Evolutionary conservation across 2,888 invertebrate species (phyloP), one percentile per base, ranked within the genome.

Genomic region (Stenolophus ochropezus): DNA sequence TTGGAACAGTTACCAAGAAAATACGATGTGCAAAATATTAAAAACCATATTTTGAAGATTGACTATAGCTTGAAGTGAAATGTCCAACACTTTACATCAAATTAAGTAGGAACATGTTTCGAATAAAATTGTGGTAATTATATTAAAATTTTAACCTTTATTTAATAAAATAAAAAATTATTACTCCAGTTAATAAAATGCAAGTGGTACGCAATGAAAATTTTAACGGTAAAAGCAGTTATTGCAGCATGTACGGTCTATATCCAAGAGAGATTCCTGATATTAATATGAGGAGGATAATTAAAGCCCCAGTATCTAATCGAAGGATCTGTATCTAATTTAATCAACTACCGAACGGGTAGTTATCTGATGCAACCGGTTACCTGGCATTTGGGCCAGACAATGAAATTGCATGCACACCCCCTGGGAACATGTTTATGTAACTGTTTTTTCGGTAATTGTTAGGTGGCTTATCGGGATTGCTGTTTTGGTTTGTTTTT

Each of bases 341-440:
- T 33, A 78, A 78, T 78, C 78, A 78, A 78, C 78, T 78, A 78
- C 78, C 49, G 78, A 65, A 65, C 61, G 76, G 27, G 21, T 58
- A 61, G 21, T 61, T 65, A 78, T 61, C 78, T 61, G 58, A 61
- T 78, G 27, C 25, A 25, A 14, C 20, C 56, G 56, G 53, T 53
- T 75, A 51, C 53, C 51, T 75, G 56, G 23, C 16, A 53, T 27
- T 53, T 53, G n/a, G n/a, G 51, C 25, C 27, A 42, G 77, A 58
- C 58, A 58, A 77, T 77, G 58, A 77, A 77, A 47, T 61, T 58
- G 58, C 75, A 33, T 58, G 20, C 42, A 58, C 42, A 58, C 58
- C 71, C 71, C 25, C 71, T 49, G 65, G 65, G 33, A 33, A 65
- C 27, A 27, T 42, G 18, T 33, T 18, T 33, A 25, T 33, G 25